Conservation (phyloP, 53 echinoderm and acorn worm species). For the Stichopus horrens region DNA sequence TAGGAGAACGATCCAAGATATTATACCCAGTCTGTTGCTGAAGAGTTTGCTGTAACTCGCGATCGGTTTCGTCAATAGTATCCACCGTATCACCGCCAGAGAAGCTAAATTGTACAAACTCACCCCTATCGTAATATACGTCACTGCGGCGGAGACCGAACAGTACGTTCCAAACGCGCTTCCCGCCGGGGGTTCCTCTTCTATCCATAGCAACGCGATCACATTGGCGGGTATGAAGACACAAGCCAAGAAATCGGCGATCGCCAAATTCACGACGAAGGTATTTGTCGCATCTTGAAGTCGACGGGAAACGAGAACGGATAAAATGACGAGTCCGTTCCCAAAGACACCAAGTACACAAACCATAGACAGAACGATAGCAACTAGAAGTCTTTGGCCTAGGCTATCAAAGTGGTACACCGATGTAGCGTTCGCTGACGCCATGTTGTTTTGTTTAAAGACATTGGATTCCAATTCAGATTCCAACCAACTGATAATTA, state of each 20-base stretch:
- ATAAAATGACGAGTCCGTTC: slow-evolving; percentile 28
- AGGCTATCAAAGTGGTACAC: slow-evolving; percentile 19
- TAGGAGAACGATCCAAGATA: slow-evolving; percentile 26
- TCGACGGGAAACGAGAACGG: slow-evolving; percentile 37
- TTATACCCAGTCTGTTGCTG: slow-evolving; percentile 17
- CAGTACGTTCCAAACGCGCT: slow-evolving; percentile 35
- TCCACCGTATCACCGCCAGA: slow-evolving; percentile 51
- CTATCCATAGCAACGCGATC: slow-evolving; percentile 39
- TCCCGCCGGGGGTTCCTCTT: slow-evolving; percentile 34
- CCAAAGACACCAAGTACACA: slow-evolving; percentile 37
- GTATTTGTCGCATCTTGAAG: slow-evolving; percentile 36
- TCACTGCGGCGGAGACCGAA: slow-evolving; percentile 36
- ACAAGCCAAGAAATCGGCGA: slow-evolving; percentile 56
- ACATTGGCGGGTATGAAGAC: slow-evolving; percentile 43
- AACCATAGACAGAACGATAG: neutral
- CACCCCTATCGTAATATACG: slow-evolving; percentile 48
- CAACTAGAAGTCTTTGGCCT: slow-evolving; percentile 33
- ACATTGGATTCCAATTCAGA: no score
- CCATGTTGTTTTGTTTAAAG: no score
- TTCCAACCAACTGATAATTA: no score
- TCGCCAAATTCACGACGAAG: slow-evolving; percentile 43
- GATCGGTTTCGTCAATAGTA: slow-evolving; percentile 55
- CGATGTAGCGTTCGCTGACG: neutral
- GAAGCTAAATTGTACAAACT: slow-evolving; percentile 63
- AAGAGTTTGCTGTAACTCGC: slow-evolving; percentile 33